These are phyloP conservation scores for Caenorhabditis panamensis DNA, from an alignment of 2,888 invertebrate genomes.

Conservation along the genomic window DNA sequence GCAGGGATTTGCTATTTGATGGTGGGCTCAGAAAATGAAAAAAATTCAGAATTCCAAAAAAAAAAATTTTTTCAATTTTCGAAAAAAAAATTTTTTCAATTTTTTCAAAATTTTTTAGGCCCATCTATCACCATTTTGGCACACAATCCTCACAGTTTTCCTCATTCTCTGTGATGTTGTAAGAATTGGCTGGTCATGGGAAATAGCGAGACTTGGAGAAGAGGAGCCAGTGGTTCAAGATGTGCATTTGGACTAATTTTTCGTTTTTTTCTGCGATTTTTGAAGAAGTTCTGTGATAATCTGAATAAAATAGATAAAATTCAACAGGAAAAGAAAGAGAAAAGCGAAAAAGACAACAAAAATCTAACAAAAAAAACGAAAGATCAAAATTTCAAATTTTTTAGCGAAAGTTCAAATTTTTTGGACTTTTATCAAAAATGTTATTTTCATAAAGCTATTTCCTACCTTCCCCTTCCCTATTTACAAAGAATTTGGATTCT, in stretches of 20 bases:
- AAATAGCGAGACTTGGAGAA: constrained; percentile 23
- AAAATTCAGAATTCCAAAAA: neutral
- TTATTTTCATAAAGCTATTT: too few relatives aligned
- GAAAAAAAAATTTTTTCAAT: too few relatives aligned
- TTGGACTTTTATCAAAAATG: too few relatives aligned
- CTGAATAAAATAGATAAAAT: too few relatives aligned
- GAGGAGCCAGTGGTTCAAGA: neutral
- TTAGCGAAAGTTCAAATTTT: too few relatives aligned
- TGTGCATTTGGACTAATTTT: constrained; percentile 23
- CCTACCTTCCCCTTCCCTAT: too few relatives aligned
- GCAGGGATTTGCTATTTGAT: neutral
- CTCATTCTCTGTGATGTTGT: constrained; percentile 8
- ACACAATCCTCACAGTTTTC: neutral
- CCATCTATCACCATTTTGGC: neutral
- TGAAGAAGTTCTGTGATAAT: constrained; percentile 2
- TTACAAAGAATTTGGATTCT: neutral
- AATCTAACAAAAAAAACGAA: neutral
- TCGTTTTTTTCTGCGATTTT: neutral
- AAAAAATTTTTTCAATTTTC: too few relatives aligned
- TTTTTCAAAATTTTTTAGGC: constrained; percentile 7
- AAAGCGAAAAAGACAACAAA: too few relatives aligned
- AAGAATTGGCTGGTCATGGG: constrained; percentile 30
- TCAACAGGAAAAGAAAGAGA: too few relatives aligned
- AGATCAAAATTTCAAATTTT: too few relatives aligned
- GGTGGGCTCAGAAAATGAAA: too few relatives aligned